A percentile compares a stretch with the other conserved stretches of the same genome.
phyloP scores from a whole-genome alignment of 1,140 invertebrate genomes.

The Caenorhabditis briggsae region DNA sequence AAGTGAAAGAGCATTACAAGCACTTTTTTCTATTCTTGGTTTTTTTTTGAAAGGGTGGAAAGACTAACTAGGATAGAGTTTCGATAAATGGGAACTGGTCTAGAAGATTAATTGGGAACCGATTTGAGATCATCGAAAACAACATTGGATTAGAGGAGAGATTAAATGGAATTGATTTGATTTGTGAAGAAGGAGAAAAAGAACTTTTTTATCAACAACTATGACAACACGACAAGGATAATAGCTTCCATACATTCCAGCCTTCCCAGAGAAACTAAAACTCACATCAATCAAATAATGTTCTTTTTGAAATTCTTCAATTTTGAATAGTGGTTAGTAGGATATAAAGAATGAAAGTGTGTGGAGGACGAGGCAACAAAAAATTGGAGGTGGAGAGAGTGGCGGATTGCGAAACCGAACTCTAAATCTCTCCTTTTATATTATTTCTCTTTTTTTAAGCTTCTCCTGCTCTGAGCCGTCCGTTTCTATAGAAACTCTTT shows the following conservation, averaged over 20 bases:
- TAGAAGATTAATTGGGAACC: constrained; percentile 11
- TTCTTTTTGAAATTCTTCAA: constrained; percentile 47
- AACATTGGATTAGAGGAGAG: neutral
- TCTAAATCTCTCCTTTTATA: neutral
- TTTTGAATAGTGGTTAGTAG: constrained; percentile 26
- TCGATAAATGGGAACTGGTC: constrained; percentile 20
- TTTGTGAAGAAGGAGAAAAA: neutral
- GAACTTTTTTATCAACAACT: neutral
- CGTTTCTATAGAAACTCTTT: constrained; percentile 7
- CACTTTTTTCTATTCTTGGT: neutral
- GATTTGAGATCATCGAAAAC: neutral
- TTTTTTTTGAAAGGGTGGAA: neutral
- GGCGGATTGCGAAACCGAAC: constrained; percentile 42
- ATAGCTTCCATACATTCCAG: too few species aligned
- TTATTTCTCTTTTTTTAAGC: constrained; percentile 24
- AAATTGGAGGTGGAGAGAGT: constrained; percentile 35
- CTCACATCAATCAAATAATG: constrained; percentile 49
- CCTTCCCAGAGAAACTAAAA: neutral
- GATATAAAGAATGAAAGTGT: neutral
- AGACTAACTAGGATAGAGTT: neutral
- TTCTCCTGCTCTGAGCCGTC: constrained; percentile 9
- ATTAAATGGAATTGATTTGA: constrained; percentile 24
- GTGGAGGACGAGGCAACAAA: neutral
- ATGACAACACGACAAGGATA: neutral
- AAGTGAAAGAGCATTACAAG: constrained; percentile 23